phyloP scores from a whole-genome alignment of 1,140 invertebrate genomes.

The Drosophila gunungcola region DNA sequence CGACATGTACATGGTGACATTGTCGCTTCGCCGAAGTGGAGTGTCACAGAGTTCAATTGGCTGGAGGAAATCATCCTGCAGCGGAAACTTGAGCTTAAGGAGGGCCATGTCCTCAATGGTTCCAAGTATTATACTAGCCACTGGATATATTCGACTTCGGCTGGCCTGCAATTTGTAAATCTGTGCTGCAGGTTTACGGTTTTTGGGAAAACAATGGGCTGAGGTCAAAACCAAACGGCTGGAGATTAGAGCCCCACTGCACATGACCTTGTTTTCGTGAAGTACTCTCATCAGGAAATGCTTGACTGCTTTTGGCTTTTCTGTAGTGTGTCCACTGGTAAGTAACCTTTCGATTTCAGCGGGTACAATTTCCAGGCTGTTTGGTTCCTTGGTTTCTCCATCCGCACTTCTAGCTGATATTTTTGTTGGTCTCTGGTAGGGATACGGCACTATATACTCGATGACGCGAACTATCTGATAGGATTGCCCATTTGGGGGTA shows the following conservation, averaged over 20 bases:
- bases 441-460: slow-evolving; percentile 44
- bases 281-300: slow-evolving; percentile 32
- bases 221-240: slow-evolving; percentile 43
- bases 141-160: neutral
- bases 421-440: slow-evolving; percentile 2
- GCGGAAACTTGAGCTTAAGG: slow-evolving; percentile 1
- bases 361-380: slow-evolving; percentile 38
- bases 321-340: neutral
- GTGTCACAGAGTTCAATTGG: slow-evolving; percentile 30
- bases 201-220: slow-evolving; percentile 28
- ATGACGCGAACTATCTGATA: slow-evolving; percentile 52
- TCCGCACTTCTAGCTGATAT: neutral
- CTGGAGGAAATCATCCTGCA: slow-evolving; percentile 6
- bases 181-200: neutral
- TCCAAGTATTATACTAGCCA: slow-evolving; percentile 13
- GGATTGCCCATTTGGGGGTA: slow-evolving; percentile 9
- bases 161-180: slow-evolving; percentile 27
- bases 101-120: slow-evolving; percentile 25
- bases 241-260: slow-evolving; percentile 39
- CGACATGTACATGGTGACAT: slow-evolving; percentile 49
- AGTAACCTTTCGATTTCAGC: slow-evolving; percentile 3
- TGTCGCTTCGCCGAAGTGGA: slow-evolving; percentile 5
- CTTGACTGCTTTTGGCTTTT: neutral
- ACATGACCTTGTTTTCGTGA: slow-evolving; percentile 5
- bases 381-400: neutral